Conservation (phyloP, 2,113 vertebrate species). For the Nothocercus julius region DNA sequence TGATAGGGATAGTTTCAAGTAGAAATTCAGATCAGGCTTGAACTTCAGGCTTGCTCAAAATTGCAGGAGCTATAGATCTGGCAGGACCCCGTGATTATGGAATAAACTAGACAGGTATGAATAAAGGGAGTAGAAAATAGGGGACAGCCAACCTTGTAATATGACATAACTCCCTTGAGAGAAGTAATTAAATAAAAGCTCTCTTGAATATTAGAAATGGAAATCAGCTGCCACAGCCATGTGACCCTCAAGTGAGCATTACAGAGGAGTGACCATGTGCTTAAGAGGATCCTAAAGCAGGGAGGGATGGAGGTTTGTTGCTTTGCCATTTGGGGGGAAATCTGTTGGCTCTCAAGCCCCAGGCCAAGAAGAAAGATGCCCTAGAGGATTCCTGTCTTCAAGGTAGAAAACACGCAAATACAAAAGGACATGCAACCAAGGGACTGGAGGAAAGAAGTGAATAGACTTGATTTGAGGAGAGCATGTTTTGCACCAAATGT, state of each 20-base stretch:
- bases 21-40: background rate
- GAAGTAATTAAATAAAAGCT: background rate
- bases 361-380: rapidly evolving
- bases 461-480: background rate
- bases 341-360: no score
- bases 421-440: rapidly evolving
- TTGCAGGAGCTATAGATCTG: background rate
- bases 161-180: background rate
- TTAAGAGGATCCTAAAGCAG: background rate
- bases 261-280: no score
- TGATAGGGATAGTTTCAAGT: background rate
- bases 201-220: background rate
- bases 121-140: background rate
- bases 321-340: background rate
- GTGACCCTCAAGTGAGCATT: background rate
- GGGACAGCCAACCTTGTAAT: no score
- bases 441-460: rapidly evolving
- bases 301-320: rapidly evolving
- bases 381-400: rapidly evolving
- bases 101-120: rapidly evolving
- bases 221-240: background rate
- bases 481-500: rapidly evolving
- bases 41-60: background rate
- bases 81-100: background rate
- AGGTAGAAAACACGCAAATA: rapidly evolving